phyloP scores from a whole-genome alignment of 2,888 invertebrate genomes.

The Papilio gigon region DNA sequence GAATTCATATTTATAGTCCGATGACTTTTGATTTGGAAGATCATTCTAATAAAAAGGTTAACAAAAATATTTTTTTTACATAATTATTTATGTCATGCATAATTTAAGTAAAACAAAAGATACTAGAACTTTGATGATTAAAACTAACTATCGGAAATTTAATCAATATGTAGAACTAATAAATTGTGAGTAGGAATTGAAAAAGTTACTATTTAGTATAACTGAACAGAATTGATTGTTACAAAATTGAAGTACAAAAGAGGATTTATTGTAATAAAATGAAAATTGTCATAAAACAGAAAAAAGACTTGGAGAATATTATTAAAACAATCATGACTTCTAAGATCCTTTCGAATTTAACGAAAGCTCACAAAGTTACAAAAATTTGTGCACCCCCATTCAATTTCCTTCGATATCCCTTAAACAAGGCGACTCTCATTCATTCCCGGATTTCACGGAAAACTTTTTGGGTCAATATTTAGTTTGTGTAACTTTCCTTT shows the following conservation, averaged over 20 bases:
- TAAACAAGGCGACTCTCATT: slow-evolving; percentile 36
- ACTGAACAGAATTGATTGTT: neutral
- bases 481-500: slow-evolving; percentile 41
- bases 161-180: no score
- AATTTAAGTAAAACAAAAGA: no score
- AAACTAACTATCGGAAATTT: no score
- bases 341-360: slow-evolving; percentile 1
- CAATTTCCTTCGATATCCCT: slow-evolving; percentile 36
- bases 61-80: no score
- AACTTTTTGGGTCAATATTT: slow-evolving; percentile 43
- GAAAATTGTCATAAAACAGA: neutral
- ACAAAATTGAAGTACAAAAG: neutral
- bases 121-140: no score
- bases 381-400: slow-evolving; percentile 28
- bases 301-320: neutral
- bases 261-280: no score
- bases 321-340: slow-evolving; percentile 7
- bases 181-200: no score
- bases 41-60: no score
- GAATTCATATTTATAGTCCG: no score
- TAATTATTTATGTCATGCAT: no score
- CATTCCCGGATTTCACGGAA: slow-evolving; percentile 33
- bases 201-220: no score
- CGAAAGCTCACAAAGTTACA: slow-evolving; percentile 22
- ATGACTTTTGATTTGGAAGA: no score